These are phyloP conservation scores for Chaetorhynchus papuensis DNA, from an alignment of 2,113 vertebrate genomes.

Conservation along the genomic window DNA sequence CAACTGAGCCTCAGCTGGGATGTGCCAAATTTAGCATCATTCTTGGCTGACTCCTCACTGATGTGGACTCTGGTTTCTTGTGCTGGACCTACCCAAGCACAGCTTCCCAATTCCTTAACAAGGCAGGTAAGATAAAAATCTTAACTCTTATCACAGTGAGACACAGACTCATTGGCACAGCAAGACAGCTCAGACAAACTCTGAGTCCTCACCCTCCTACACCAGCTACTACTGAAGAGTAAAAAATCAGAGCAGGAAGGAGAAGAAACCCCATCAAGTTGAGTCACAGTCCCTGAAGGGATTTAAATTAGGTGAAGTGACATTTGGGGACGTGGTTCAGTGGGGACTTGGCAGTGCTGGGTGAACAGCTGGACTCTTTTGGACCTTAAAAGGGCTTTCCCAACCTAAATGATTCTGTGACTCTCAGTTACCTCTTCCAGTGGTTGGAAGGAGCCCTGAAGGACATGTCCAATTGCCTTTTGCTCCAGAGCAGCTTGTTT, in stretches of 20 bases:
- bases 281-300: background rate
- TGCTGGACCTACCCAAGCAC: background rate
- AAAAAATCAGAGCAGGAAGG: background rate
- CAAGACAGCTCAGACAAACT: background rate
- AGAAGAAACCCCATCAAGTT: background rate
- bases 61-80: background rate
- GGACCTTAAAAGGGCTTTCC: background rate
- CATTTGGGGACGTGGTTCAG: background rate
- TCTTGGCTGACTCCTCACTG: background rate
- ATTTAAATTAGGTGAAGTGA: background rate
- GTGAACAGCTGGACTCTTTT: background rate
- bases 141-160: background rate
- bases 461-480: background rate
- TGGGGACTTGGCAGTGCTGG: too few species aligned
- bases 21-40: slow-evolving; percentile 15
- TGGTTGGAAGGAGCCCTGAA: background rate
- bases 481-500: background rate
- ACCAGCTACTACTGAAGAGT: background rate
- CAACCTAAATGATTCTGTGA: background rate
- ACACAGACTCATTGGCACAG: background rate
- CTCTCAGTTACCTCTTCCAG: background rate
- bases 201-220: background rate
- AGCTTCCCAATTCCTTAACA: background rate
- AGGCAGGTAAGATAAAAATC: background rate
- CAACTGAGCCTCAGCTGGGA: background rate